phyloP scores from a whole-genome alignment of 2,113 vertebrate genomes.

The Erythrocercus mccallii region DNA sequence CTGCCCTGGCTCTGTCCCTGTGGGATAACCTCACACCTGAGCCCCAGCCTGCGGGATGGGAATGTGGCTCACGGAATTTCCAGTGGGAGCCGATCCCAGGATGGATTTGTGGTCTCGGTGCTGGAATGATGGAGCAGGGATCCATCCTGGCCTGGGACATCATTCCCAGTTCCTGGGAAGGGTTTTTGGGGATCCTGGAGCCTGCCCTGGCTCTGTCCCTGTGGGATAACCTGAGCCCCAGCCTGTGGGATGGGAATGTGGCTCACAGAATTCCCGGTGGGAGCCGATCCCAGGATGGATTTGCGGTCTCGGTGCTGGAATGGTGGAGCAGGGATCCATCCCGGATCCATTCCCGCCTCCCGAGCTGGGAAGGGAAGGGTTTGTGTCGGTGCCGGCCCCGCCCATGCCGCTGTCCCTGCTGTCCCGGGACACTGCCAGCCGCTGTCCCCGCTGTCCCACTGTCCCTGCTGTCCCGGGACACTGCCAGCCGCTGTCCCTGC shows the following conservation, averaged over 20 bases:
- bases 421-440: no score
- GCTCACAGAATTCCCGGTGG: not conserved
- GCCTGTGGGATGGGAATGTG: not conserved
- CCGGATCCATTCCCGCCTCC: not conserved
- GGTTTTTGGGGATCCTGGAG: not conserved
- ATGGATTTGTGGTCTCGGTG: accelerated
- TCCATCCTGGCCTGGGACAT: not conserved
- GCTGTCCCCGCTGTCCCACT: no score
- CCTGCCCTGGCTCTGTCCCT: no score
- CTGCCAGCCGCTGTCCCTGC: not conserved
- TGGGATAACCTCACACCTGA: no score
- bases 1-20: no score
- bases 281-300: not conserved
- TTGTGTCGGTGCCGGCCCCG: not conserved
- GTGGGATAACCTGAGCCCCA: no score
- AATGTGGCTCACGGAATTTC: not conserved
- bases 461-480: no score
- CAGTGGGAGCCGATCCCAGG: accelerated
- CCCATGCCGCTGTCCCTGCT: no score
- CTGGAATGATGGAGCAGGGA: not conserved
- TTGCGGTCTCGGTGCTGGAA: not conserved
- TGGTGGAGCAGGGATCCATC: not conserved
- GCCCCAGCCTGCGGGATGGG: not conserved
- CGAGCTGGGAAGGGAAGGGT: not conserved
- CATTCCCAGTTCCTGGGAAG: not conserved